phyloP scores from a whole-genome alignment of 2,797 vertebrate species.

The Holocentrus rufus region DNA sequence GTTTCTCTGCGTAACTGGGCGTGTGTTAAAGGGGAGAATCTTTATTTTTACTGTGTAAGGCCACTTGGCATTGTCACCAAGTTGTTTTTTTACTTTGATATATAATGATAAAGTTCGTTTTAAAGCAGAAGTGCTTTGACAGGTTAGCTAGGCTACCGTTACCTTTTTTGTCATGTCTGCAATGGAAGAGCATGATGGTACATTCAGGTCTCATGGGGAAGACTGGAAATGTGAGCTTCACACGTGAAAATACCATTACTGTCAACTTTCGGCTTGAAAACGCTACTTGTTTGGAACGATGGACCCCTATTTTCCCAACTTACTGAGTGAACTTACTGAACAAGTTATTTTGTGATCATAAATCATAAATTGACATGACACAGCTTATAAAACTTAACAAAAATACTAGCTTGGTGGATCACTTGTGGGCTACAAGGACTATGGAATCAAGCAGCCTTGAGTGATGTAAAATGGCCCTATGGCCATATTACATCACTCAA shows the following conservation, averaged over 20 bases:
- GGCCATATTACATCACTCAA: too few species aligned
- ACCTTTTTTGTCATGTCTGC: conserved; percentile 48
- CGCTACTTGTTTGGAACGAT: too few species aligned
- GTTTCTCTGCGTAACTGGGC: conserved; percentile 32
- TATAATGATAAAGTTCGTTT: neutral
- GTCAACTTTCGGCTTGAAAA: too few species aligned
- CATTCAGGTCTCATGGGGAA: conserved; percentile 9
- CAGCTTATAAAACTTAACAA: too few species aligned
- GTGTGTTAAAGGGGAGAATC: neutral
- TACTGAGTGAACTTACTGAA: too few species aligned
- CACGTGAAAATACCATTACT: neutral
- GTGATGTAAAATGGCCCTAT: too few species aligned
- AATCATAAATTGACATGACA: too few species aligned
- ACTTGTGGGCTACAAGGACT: neutral
- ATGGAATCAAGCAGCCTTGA: too few species aligned
- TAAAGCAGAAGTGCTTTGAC: neutral
- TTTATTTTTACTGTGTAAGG: neutral
- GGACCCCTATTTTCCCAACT: too few species aligned
- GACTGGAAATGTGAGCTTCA: neutral
- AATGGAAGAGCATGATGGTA: conserved; percentile 28
- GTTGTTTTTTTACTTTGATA: neutral
- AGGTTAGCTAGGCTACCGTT: conserved; percentile 19
- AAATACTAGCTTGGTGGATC: too few species aligned
- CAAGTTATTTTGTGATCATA: too few species aligned
- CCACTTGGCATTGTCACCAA: neutral